Evolutionary conservation across 1,140 invertebrate species (phyloP), one percentile per base, ranked within the genome.

Genomic region (Lordiphosa mommai): DNA sequence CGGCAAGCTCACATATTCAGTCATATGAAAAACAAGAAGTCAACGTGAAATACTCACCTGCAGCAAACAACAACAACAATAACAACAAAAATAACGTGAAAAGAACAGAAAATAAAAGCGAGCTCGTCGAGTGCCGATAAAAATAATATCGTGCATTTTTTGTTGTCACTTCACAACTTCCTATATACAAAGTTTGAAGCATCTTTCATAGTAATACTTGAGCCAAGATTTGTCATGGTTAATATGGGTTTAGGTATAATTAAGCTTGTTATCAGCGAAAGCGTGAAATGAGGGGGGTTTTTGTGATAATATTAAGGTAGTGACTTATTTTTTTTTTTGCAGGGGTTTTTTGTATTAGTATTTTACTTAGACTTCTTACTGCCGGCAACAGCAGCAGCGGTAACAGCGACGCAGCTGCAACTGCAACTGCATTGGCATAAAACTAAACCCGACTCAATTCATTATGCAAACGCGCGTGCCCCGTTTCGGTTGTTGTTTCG

Each of bases 401-500:
- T 43, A 33, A 23, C 63, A 40, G 36, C 64, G 44, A 60, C 61
- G 63, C 70, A 70, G 74, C 49, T 74, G 74, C 74, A 74, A 72
- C 64, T 68, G 64, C 63, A 38, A 51, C 48, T 38, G 17, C 48
- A 61, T 60, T 82, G 71, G 55, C 76, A 82, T 79, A 82, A 74
- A 80, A 61, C 64, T 72, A 84, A 84, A 84, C 72, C 72, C 51
- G 77, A 84, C 77, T 84, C 66, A 68, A 82, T 58, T 86, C 80
- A 86, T 86, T 86, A 86, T 86, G 80, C 80, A 76, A 82, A 86
- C 82, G 76, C 80, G 80, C 82, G 80, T 80, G 80, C 80, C 74
- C 70, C 67, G 80, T 74, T 71, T 72, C 74, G 82, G 80, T 86
- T 79, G 82, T 86, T 73, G 67, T 84, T 65, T 77, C 68, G 20